Base-by-base conservation (phyloP, 2,797 vertebrate species). In the Lepilemur ruficaudatus region DNA sequence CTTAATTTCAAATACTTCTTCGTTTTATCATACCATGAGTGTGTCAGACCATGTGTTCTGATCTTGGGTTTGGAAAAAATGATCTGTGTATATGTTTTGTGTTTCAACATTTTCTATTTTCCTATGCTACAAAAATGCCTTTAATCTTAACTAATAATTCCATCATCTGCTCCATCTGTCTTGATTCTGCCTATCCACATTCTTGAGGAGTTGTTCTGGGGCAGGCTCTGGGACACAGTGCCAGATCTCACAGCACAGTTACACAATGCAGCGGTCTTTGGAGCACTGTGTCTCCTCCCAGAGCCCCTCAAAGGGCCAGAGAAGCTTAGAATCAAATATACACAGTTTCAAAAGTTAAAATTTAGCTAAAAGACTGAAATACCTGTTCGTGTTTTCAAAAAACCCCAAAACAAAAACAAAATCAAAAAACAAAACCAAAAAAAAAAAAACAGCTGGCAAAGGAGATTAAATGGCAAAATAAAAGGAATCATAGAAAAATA, bases 71-170 rank as follows among this genome's bases (percentile, higher is more conserved):
- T 95, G 94, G 97, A 96, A 97, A 97, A 96, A 92, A 35, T 96
- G 50, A 95, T 95, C 50, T 85, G 75, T 22, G 15, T 96, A 76
- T 95, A 93, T 86, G 92, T 95, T 94, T 82, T 81, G 18, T 76
- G 48, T 88, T 86, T 97, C 86, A 76, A 91, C 50, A 70, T 65
- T 94, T 94, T 73, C 90, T 94, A 32, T 61, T 82, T 94, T 95
- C 89, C 67, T 94, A 43, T 79, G 85, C 52, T 87, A 61, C 63
- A 97, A 92, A 97, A 96, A 94, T 93, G 90, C 59, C 85, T 96
- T 97, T 96, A 52, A 95, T 92, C 48, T 94, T 80, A 84, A 97
- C 72, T 90, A 90, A 52, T 95, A 72, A 95, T 95, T 93, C 91
- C 48, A 83, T 89, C 85, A 76, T 91, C 23, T 25, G 73, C 43